These are phyloP conservation scores for Pentalonia nigronervosa DNA, from an alignment of 1,140 invertebrate species.

Conservation along the genomic window DNA sequence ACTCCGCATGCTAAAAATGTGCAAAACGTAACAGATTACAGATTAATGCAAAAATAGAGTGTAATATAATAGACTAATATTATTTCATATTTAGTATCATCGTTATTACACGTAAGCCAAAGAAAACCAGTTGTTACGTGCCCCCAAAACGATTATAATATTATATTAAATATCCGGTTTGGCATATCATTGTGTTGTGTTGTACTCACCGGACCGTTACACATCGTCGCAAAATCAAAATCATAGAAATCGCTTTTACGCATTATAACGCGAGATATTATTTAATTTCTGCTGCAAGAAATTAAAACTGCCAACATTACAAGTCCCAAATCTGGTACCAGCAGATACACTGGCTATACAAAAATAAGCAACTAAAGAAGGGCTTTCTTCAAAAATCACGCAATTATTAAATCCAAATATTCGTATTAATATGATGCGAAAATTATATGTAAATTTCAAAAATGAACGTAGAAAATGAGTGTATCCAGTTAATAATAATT, in stretches of 20 bases:
- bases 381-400: neutral
- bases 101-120: neutral
- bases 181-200: neutral
- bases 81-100: constrained; percentile 4
- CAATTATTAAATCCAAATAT: neutral
- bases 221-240: neutral
- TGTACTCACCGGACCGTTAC: neutral
- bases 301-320: neutral
- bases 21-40: neutral
- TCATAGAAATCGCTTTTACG: neutral
- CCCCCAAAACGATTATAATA: neutral
- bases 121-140: neutral
- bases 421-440: neutral
- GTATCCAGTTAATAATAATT: neutral
- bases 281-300: neutral
- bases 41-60: neutral
- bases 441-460: no score
- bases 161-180: neutral
- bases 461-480: neutral
- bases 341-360: no score
- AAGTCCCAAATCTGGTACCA: neutral
- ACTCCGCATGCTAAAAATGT: constrained; percentile 81
- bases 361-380: no score
- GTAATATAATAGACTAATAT: neutral
- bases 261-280: neutral